Conservation (phyloP, 92 coral and sea anemone genomes). For the Isaurus tuberculatus region DNA sequence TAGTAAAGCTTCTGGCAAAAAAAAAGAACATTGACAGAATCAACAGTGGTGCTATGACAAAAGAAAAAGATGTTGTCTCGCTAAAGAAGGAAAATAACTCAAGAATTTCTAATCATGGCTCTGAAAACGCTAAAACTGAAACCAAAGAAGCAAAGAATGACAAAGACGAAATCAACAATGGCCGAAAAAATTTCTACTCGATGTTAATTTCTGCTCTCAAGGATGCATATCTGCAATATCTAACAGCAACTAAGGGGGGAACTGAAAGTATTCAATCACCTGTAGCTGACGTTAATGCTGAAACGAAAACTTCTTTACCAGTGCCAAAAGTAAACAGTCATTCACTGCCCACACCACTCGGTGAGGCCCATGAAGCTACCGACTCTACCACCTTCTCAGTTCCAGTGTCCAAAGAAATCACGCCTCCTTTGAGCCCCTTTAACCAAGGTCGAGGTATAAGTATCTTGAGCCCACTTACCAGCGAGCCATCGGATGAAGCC, state of each 20-base stretch:
- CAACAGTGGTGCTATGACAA: not conserved
- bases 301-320: slow-evolving; percentile 3
- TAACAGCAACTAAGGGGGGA: not conserved
- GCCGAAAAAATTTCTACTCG: slow-evolving; percentile 24
- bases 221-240: slow-evolving; percentile 10
- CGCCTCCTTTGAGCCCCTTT: not conserved
- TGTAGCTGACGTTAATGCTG: not conserved
- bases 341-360: not conserved
- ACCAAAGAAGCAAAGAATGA: not conserved
- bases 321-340: not conserved
- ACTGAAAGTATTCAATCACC: not conserved
- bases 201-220: slow-evolving; percentile 40
- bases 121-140: not conserved
- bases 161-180: slow-evolving; percentile 18
- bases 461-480: not conserved
- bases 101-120: not conserved
- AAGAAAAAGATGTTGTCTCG: not conserved
- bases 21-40: not conserved
- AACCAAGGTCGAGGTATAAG: not conserved
- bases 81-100: not conserved
- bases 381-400: not conserved
- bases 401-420: not conserved
- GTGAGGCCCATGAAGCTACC: not conserved
- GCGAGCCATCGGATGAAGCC: slow-evolving; percentile 26
- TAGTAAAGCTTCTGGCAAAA: not conserved